A percentile compares a stretch with the other conserved stretches of the same genome.
These are phyloP conservation scores for Fratercula arctica DNA, from an alignment of 2,797 vertebrate genomes.

Conservation along the genomic window DNA sequence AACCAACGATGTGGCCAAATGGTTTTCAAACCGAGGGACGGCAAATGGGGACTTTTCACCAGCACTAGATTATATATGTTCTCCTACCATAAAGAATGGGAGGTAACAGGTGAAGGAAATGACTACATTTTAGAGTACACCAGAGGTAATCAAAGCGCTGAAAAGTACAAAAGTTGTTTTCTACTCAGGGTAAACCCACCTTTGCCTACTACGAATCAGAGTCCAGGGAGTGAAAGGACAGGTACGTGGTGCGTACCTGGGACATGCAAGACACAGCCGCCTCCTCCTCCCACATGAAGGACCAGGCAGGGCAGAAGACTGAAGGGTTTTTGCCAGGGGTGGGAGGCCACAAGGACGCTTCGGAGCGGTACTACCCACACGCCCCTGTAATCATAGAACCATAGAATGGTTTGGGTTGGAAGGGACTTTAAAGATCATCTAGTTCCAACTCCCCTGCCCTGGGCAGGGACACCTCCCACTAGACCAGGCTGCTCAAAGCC, in stretches of 20 bases:
- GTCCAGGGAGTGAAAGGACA: fast-evolving
- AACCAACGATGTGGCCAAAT: not conserved
- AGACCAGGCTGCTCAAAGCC: no score
- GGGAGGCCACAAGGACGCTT: not conserved
- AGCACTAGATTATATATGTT: not conserved
- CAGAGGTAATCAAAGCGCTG: fast-evolving
- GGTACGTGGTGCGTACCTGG: fast-evolving
- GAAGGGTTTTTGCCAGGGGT: fast-evolving
- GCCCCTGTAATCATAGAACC: not conserved
- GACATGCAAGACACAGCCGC: fast-evolving
- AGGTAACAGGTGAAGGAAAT: not conserved
- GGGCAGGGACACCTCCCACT: no score
- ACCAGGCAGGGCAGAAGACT: not conserved
- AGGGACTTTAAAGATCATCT: not conserved
- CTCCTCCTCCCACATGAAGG: not conserved
- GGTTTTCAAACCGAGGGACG: not conserved
- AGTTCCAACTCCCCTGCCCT: no score
- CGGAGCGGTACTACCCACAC: not conserved
- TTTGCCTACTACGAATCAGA: not conserved
- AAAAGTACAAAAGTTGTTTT: not conserved
- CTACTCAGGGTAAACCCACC: fast-evolving
- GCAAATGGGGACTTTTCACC: not conserved
- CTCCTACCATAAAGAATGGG: not conserved
- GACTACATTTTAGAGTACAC: not conserved
- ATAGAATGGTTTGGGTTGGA: not conserved